phyloP scores from a whole-genome alignment of 2,888 invertebrate species.

The Mythimna loreyi region DNA sequence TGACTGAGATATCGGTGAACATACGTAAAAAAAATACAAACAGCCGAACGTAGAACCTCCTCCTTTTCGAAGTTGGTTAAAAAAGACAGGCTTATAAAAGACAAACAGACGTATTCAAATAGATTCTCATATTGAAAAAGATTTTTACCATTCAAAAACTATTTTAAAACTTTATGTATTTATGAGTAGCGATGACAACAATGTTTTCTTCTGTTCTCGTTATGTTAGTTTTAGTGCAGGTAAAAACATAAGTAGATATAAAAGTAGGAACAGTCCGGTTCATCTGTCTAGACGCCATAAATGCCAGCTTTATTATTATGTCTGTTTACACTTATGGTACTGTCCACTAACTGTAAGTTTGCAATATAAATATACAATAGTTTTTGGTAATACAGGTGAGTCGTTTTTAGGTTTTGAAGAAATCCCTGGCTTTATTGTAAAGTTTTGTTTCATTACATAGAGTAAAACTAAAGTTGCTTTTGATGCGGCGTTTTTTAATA shows the following conservation, averaged over 20 bases:
- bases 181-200: background rate
- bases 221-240: background rate
- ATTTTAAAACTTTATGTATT: background rate
- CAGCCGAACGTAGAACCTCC: no score
- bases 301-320: constrained; percentile 54
- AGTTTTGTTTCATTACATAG: no score
- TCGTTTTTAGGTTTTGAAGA: background rate
- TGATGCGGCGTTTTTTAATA: no score
- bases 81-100: no score
- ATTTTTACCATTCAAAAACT: background rate
- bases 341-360: constrained; percentile 20
- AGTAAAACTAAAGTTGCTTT: no score
- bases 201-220: background rate
- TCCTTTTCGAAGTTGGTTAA: no score
- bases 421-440: background rate
- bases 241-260: constrained; percentile 1
- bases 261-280: constrained; percentile 25
- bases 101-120: no score
- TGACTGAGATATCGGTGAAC: no score
- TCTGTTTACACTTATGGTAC: constrained; percentile 12
- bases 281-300: constrained; percentile 54
- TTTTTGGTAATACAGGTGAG: constrained; percentile 11
- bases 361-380: constrained; percentile 22
- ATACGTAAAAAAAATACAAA: no score
- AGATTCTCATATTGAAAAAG: background rate